Base-by-base conservation (phyloP, 2,888 invertebrate species). In the Plutella xylostella region DNA sequence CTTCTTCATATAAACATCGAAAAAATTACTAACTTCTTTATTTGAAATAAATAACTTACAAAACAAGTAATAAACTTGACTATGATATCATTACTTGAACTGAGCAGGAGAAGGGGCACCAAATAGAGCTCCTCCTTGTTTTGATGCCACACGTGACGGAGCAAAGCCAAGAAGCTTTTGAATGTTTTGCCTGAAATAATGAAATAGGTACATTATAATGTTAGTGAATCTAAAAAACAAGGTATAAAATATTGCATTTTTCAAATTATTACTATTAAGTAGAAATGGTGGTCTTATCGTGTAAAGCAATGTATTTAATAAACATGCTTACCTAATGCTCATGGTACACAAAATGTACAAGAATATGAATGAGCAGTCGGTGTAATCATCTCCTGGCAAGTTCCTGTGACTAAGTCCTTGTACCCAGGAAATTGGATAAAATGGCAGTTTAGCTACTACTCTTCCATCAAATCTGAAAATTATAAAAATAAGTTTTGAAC, bases 311-410 rank as follows among this genome's bases (percentile, higher is more conserved):
- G n/a, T n/a, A n/a, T n/a, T 7, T n/a, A 1, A 33, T 15, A 33
- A 33, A 33, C 17, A 30, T 38, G 88, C 88, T 86, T 91, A 93
- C 86, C 95, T 87, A 53, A 99, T 98, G 39, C 98, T 98, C 99
- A 99, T 99, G 22, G 99, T 99, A 76, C 98, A 99, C 44, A 99
- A 85, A 65, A 99, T 98, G 74, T 99, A 99, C 45, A 99, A 85
- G 75, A 99, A 99, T 65, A 99, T 98, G 69, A 99, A 99, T 1
- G 98, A 98, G 68, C 99, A 99, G 66, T 99, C 98, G 4, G 96
- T 96, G 69, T 93, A 98, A 72, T 99, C 97, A 60, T 97, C 96
- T 12, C 99, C 98, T 2, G 95, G 88, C 47, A 99, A 86, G 78
- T 98, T 99, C 54, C 99, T 88, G 68, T 99, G 99, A 46, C 98